phyloP scores from a whole-genome alignment of 1,140 invertebrate species.

The Ptiloglossa arizonensis region DNA sequence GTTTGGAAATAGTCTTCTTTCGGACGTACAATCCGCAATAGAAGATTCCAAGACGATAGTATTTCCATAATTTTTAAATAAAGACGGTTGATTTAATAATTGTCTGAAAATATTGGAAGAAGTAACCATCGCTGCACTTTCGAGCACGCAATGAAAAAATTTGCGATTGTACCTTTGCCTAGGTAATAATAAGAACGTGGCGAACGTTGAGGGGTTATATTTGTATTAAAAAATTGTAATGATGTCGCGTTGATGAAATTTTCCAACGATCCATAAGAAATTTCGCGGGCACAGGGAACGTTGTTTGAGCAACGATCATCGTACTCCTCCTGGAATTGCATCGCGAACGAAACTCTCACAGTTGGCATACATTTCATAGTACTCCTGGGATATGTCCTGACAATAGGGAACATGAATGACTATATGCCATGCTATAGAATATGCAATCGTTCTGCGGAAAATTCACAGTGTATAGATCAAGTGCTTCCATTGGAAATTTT shows the following conservation, averaged over 20 bases:
- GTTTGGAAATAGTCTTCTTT: too few relatives aligned
- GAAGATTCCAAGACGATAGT: too few relatives aligned
- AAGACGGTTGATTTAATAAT: too few relatives aligned
- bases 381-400: constrained; percentile 39
- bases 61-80: too few relatives aligned
- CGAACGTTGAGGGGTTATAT: too few relatives aligned
- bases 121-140: too few relatives aligned
- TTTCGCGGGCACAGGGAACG: background rate
- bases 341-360: constrained; percentile 31
- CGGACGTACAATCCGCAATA: too few relatives aligned
- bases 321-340: constrained; percentile 2
- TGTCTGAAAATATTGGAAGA: too few relatives aligned
- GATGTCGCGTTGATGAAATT: background rate
- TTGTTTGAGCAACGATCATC: constrained; percentile 20
- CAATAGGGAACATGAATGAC: constrained; percentile 21
- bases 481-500: constrained; percentile 4
- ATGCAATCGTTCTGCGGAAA: constrained; percentile 41
- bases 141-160: too few relatives aligned
- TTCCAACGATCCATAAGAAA: background rate
- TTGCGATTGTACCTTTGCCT: too few relatives aligned
- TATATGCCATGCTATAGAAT: constrained; percentile 17
- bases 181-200: too few relatives aligned
- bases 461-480: constrained; percentile 30
- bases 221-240: background rate
- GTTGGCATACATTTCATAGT: constrained; percentile 40